Base-by-base conservation (phyloP, 2,797 vertebrate genomes). In the Hirundo rustica region DNA sequence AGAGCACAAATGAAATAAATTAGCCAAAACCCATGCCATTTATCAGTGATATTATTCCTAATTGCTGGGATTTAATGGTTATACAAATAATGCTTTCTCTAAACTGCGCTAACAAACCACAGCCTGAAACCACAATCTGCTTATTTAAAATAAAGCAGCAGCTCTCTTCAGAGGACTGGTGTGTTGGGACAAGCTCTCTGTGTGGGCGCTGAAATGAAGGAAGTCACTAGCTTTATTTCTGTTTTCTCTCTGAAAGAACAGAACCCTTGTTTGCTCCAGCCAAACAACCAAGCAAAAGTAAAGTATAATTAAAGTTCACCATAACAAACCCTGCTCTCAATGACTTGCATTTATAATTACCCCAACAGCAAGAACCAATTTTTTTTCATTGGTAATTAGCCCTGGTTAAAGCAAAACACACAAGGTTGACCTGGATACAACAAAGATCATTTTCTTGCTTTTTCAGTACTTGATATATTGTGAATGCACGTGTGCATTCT, bases 301-400 rank as follows among this genome's bases (percentile, higher is more conserved):
- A 96, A 85, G 75, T 75, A 88, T 91, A 93, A 95, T 94, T 92
- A 89, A 93, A 95, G 82, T 78, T 88, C 70, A 80, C 75, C 67
- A 83, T 77, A 95, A 93, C 78, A 94, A 93, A 95, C 53, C 21
- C 64, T 50, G 61, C 61, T 83, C 85, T 92, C 82, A 92, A 71
- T 83, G 82, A 74, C 75, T 58, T 10, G 23, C 45, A 38, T 89
- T 89, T 93, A 94, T 70, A 95, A 93, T 91, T 91, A 92, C 22
- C 57, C 34, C 75, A 88, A 67, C 21, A 85, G 75, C 55, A 80
- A 91, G 81, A 87, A 88, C 26, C 57, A 22, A 6, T 48, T 89
- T 92, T 89, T 89, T 85, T 93, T 83, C 48, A 77, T 61, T 77
- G 38, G 78, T 92, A 92, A 96, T 96, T 96, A 95, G 81, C 61